A percentile compares a stretch with the other conserved stretches of the same genome.
Conservation (phyloP, 1,140 invertebrate species). For the Ptiloglossa arizonensis region DNA sequence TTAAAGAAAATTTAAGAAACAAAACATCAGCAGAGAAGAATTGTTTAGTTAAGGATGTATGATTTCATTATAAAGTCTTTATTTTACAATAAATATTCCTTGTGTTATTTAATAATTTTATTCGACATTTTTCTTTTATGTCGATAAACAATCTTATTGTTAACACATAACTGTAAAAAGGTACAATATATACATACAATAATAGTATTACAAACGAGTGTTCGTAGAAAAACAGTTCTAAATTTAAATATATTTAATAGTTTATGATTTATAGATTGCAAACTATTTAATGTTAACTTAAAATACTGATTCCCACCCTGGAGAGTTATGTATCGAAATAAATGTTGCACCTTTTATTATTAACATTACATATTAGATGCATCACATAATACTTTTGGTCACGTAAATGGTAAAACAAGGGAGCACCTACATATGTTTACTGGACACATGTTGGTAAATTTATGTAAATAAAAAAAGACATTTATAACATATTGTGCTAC, state of each 20-base stretch:
- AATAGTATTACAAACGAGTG: slow-evolving; percentile 9
- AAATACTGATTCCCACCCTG: slow-evolving; percentile 12
- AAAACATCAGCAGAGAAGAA: not conserved
- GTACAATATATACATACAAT: slow-evolving; percentile 30
- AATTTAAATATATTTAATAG: not conserved
- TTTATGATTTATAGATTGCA: not conserved
- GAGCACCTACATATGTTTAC: slow-evolving; percentile 12
- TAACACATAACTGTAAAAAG: slow-evolving; percentile 22
- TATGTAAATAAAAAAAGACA: slow-evolving; percentile 21
- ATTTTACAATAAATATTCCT: slow-evolving; percentile 33
- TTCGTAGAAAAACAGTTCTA: not conserved
- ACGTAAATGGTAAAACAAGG: slow-evolving; percentile 22
- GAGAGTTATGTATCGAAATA: not conserved
- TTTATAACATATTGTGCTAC: slow-evolving; percentile 6
- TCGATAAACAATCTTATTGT: slow-evolving; percentile 20
- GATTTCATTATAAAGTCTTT: slow-evolving; percentile 27
- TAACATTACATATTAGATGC: not conserved
- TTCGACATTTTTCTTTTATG: slow-evolving; percentile 11
- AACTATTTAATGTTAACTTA: slow-evolving; percentile 20
- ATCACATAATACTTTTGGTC: slow-evolving; percentile 28
- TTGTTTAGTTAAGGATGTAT: not conserved
- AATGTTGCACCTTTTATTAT: not conserved
- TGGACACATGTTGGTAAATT: not conserved
- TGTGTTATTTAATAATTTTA: slow-evolving; percentile 9
- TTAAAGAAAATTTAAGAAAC: not conserved